A percentile compares a stretch with the other conserved stretches of the same genome.
phyloP scores from a whole-genome alignment of 35 echinoderm and acorn worm genomes.

The Ophioderma brevispina region DNA sequence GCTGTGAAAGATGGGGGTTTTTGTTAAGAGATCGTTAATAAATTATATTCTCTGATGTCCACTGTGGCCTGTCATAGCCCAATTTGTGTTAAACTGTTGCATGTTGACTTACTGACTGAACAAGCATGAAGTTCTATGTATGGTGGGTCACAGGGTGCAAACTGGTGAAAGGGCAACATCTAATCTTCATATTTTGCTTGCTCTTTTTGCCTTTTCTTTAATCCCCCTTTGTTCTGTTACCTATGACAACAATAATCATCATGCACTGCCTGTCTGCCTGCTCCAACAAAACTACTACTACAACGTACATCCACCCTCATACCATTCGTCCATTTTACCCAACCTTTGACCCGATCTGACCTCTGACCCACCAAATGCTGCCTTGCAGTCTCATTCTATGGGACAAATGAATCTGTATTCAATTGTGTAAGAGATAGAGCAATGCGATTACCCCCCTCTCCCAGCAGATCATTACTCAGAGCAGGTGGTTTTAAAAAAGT shows the following conservation, averaged over 20 bases:
- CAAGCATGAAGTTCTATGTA: too few species aligned
- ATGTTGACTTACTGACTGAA: too few species aligned
- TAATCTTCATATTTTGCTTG: conserved; percentile 7
- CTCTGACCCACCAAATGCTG: conserved; percentile 76
- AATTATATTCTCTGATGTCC: too few species aligned
- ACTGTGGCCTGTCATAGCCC: too few species aligned
- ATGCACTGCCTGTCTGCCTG: conserved; percentile 28
- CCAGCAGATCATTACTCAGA: conserved; percentile 90
- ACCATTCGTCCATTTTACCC: background rate
- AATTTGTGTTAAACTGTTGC: too few species aligned
- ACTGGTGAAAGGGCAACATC: background rate
- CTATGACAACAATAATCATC: too few species aligned
- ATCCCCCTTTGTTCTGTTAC: background rate
- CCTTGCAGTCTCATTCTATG: conserved; percentile 99
- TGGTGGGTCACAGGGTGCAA: too few species aligned
- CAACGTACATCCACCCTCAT: background rate
- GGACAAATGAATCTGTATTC: conserved; percentile 99
- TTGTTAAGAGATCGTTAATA: too few species aligned
- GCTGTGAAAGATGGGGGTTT: too few species aligned
- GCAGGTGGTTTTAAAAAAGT: too few species aligned
- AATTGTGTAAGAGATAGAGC: conserved; percentile 99
- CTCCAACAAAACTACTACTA: background rate
- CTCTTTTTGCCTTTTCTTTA: background rate
- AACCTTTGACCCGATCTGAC: conserved; percentile 20
- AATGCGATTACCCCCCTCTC: conserved; percentile 98